Evolutionary conservation across 2,113 vertebrate species (phyloP).

Genomic region (Nibea albiflora): DNA sequence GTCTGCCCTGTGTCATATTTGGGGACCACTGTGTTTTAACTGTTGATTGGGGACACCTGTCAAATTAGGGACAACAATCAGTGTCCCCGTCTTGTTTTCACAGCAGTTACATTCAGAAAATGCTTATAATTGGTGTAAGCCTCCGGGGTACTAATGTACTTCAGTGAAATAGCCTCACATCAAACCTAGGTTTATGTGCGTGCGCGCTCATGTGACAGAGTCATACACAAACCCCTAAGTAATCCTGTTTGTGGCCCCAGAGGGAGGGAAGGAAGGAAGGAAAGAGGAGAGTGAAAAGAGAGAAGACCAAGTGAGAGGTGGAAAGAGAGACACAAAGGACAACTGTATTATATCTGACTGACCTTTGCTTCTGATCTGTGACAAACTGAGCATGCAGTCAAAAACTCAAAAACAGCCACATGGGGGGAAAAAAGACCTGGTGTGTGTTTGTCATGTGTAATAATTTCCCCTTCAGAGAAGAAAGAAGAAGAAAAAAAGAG

Average conservation of each 20-base stretch:
- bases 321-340: conserved; percentile 68
- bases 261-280: conserved; percentile 6
- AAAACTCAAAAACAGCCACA: conserved; percentile 56
- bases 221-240: conserved; percentile 30
- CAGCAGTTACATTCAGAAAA: conserved; percentile 25
- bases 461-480: conserved; percentile 47
- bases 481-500: conserved; percentile 14
- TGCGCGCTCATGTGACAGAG: conserved; percentile 6
- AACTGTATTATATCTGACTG: conserved; percentile 64
- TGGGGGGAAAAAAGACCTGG: background rate
- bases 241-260: conserved; percentile 51
- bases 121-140: background rate
- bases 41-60: conserved; percentile 49
- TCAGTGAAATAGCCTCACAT: conserved; percentile 26
- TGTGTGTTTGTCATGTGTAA: conserved; percentile 40
- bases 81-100: conserved; percentile 44
- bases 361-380: conserved; percentile 59
- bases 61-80: conserved; percentile 38
- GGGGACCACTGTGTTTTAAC: conserved; percentile 40
- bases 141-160: conserved; percentile 2
- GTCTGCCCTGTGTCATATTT: conserved; percentile 36
- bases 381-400: conserved; percentile 58
- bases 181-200: conserved; percentile 12
- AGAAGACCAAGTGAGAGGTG: conserved; percentile 56
- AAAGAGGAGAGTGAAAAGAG: conserved; percentile 45